phyloP scores from a whole-genome alignment of 1,140 invertebrate genomes.

The Neuroterus valhalla region DNA sequence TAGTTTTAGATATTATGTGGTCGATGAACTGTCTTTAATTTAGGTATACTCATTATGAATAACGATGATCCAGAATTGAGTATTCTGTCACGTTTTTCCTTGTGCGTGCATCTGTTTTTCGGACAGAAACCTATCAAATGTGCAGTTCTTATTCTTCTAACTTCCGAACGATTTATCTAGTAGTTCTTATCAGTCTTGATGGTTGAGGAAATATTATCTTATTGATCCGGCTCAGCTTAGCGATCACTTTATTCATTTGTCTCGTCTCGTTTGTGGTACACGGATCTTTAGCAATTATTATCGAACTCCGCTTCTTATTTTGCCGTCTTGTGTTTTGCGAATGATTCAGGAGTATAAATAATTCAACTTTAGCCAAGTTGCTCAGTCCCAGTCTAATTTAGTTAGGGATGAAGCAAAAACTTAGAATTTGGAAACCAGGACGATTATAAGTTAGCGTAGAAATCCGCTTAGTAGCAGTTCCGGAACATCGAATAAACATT shows the following conservation, averaged over 20 bases:
- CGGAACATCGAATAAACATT: conserved; percentile 16
- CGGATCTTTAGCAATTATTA: not conserved
- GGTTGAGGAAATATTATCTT: too few relatives aligned
- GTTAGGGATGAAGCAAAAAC: not conserved
- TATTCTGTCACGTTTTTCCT: too few relatives aligned
- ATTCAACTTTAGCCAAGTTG: not conserved
- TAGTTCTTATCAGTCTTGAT: too few relatives aligned
- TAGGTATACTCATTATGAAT: too few relatives aligned
- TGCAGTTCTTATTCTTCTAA: too few relatives aligned
- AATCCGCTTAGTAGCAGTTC: not conserved
- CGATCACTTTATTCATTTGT: not conserved
- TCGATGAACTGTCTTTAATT: too few relatives aligned
- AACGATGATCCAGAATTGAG: too few relatives aligned
- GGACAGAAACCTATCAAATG: too few relatives aligned
- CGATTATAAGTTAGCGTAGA: conserved; percentile 15
- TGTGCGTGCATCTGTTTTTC: too few relatives aligned
- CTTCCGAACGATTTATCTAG: too few relatives aligned
- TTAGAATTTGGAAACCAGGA: conserved; percentile 13
- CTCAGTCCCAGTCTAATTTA: not conserved
- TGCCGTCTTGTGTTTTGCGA: not conserved
- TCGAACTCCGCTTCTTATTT: not conserved
- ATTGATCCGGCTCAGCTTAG: too few relatives aligned
- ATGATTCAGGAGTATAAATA: not conserved
- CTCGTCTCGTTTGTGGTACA: not conserved
- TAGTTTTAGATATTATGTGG: too few relatives aligned